Percentiles rank a stretch among this genome's conserved stretches.
Conservation (phyloP, 1,140 invertebrate species). For the Panulirus ornatus region DNA sequence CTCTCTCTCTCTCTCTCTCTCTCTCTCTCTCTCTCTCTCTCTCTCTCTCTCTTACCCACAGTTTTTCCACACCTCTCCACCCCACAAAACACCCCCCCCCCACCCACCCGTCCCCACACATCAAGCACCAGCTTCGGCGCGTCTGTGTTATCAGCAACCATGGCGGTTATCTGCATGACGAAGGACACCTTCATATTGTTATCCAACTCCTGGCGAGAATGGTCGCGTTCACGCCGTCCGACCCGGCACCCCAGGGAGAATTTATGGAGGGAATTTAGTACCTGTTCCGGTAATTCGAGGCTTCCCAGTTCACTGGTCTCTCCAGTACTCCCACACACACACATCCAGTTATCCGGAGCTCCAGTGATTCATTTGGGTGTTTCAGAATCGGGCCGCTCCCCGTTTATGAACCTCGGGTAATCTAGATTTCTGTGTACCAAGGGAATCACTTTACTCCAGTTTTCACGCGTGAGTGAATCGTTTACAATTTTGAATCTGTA, state of each 20-base stretch:
- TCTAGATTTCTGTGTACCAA: too few relatives aligned
- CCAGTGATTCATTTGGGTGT: too few relatives aligned
- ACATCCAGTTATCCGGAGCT: too few relatives aligned
- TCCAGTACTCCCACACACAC: neutral
- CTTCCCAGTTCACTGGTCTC: neutral
- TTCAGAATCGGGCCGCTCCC: too few relatives aligned
- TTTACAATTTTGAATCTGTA: too few relatives aligned
- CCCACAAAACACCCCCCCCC: neutral
- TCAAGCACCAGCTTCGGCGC: neutral
- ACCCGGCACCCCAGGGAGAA: neutral
- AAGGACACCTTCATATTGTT: neutral
- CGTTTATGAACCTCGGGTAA: too few relatives aligned
- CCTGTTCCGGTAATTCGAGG: neutral
- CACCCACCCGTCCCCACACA: neutral
- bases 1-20: too few relatives aligned
- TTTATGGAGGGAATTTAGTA: neutral
- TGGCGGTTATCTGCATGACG: slow-evolving; percentile 5
- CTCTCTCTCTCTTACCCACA: too few relatives aligned
- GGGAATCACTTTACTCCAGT: too few relatives aligned
- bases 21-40: too few relatives aligned
- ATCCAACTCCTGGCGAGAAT: neutral
- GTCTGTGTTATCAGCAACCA: neutral
- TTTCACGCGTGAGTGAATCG: too few relatives aligned
- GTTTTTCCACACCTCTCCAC: neutral
- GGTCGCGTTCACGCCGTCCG: neutral